Evolutionary conservation across 2,797 vertebrate genomes (phyloP).

Genomic region (Sitta carolinensis): DNA sequence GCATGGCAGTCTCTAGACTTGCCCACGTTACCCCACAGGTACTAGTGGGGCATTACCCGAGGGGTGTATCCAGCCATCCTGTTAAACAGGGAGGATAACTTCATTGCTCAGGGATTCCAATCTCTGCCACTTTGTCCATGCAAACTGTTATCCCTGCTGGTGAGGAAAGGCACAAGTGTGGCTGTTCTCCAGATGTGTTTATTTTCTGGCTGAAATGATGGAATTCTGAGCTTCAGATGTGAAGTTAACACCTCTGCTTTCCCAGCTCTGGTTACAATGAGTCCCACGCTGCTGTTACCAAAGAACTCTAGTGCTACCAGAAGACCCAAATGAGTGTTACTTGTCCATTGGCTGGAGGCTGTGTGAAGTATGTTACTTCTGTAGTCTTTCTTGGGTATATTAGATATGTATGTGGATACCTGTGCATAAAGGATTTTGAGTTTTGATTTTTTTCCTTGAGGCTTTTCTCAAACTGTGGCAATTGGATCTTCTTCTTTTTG

Average conservation of each 20-base stretch:
- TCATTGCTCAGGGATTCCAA: neutral
- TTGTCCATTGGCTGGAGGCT: neutral
- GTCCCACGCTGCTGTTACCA: neutral
- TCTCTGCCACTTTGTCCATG: neutral
- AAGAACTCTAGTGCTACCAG: neutral
- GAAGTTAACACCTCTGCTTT: neutral
- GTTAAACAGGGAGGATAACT: neutral
- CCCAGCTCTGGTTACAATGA: neutral
- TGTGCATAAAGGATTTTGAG: neutral
- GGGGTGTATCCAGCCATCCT: neutral
- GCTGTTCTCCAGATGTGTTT: neutral
- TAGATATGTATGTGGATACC: neutral
- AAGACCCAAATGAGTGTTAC: neutral
- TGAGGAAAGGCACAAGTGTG: neutral
- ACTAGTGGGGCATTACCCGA: neutral
- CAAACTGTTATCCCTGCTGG: neutral
- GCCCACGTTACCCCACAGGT: neutral
- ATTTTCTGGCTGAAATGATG: neutral
- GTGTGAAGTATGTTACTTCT: fast-evolving
- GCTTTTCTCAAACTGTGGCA: neutral
- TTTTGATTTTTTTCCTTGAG: neutral
- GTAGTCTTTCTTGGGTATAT: neutral
- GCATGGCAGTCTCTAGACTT: neutral
- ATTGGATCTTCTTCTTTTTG: neutral
- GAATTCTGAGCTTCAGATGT: neutral